phyloP scores from a whole-genome alignment of 37 sponge, comb jelly and placozoan species.

The Bolinopsis microptera region DNA sequence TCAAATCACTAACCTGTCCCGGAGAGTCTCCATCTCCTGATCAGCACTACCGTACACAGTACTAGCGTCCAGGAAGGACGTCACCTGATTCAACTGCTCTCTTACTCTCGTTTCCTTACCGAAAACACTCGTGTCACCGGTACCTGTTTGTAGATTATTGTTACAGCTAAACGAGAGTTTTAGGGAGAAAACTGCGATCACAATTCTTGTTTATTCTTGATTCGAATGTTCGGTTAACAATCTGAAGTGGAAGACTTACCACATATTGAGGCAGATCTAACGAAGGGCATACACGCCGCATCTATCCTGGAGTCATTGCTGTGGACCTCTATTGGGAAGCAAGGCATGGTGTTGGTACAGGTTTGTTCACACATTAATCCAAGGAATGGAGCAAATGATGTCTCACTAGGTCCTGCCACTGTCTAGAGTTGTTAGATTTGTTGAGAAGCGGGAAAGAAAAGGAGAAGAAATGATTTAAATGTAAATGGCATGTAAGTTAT shows the following conservation, averaged over 20 bases:
- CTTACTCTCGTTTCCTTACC: conserved; percentile 67
- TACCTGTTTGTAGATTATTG: conserved; percentile 21
- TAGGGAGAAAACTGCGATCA: no score
- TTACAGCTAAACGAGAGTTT: no score
- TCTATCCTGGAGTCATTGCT: conserved; percentile 73
- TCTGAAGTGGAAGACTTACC: no score
- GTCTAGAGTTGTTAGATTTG: no score
- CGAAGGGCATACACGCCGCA: conserved; percentile 73
- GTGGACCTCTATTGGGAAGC: conserved; percentile 79
- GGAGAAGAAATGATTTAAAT: no score
- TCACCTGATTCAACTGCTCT: conserved; percentile 80
- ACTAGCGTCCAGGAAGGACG: conserved; percentile 80
- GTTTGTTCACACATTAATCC: conserved; percentile 66
- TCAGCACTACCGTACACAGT: conserved; percentile 77
- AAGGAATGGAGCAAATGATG: conserved; percentile 34
- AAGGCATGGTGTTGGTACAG: conserved; percentile 73
- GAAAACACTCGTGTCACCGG: conserved; percentile 74
- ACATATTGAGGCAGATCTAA: conserved; percentile 80
- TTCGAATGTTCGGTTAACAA: no score
- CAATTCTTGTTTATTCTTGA: no score
- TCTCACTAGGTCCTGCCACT: conserved; percentile 38
- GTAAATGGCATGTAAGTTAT: no score
- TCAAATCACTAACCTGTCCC: conserved; percentile 57
- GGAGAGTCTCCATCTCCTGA: conserved; percentile 52
- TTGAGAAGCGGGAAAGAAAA: no score